These are phyloP conservation scores for Scarus forsteni DNA, from an alignment of 2,797 vertebrate genomes.

Conservation along the genomic window DNA sequence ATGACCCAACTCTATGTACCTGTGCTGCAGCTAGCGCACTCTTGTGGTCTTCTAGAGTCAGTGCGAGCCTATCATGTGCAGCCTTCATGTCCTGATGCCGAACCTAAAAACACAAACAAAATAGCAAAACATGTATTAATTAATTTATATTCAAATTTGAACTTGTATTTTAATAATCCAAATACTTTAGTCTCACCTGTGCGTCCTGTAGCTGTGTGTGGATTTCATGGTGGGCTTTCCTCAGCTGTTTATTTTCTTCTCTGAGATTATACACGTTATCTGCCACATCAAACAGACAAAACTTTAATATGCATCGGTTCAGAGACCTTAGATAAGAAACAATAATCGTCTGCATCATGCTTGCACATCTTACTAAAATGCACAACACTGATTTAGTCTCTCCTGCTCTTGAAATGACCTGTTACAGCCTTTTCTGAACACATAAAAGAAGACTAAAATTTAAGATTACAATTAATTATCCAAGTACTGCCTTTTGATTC, in stretches of 20 bases:
- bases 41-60: constrained; percentile 98
- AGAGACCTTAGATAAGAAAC: background rate
- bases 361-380: background rate
- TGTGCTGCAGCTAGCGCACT: constrained; percentile 95
- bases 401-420: too few relatives aligned
- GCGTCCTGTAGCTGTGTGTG: constrained; percentile 94
- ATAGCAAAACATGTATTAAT: too few relatives aligned
- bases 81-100: constrained; percentile 94
- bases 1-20: constrained; percentile 80
- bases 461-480: too few relatives aligned
- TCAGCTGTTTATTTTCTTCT: constrained; percentile 95
- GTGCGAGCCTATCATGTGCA: constrained; percentile 91
- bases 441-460: too few relatives aligned
- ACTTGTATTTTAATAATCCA: background rate
- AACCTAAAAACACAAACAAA: constrained; percentile 81
- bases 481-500: too few relatives aligned
- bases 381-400: too few relatives aligned
- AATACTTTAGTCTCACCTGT: constrained; percentile 83
- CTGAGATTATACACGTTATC: constrained; percentile 91
- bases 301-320: background rate
- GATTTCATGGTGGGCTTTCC: constrained; percentile 96
- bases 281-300: constrained; percentile 53
- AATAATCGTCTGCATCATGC: background rate
- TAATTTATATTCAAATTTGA: background rate
- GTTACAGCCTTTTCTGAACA: too few relatives aligned